A percentile compares a stretch with the other conserved stretches of the same genome.
Evolutionary conservation across 2,113 vertebrate genomes (phyloP).

Genomic region (Ranitomeya imitator): DNA sequence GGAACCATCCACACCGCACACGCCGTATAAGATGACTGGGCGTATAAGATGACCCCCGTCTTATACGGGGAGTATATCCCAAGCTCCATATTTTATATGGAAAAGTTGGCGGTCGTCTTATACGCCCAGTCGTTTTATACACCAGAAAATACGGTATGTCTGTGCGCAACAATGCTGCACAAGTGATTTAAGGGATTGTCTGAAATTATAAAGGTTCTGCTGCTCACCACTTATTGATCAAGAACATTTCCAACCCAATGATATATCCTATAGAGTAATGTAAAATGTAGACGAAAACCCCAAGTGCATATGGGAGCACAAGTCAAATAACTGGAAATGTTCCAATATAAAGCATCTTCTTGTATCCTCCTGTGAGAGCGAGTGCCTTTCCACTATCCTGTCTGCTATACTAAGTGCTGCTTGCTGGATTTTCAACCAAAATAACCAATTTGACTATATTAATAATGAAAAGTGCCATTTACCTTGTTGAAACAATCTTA

Average conservation of each 20-base stretch:
- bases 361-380: neutral
- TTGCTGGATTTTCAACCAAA: conserved; percentile 38
- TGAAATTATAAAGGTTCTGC: neutral
- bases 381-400: conserved; percentile 39
- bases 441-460: conserved; percentile 7
- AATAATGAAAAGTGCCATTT: conserved; percentile 46
- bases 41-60: too few species aligned
- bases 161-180: neutral
- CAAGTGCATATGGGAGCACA: neutral
- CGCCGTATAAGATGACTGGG: too few species aligned
- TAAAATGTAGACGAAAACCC: too few species aligned
- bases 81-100: too few species aligned
- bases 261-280: neutral
- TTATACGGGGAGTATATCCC: too few species aligned
- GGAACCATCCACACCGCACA: too few species aligned
- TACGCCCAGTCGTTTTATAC: too few species aligned
- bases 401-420: conserved; percentile 33
- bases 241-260: too few species aligned
- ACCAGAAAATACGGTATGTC: too few species aligned
- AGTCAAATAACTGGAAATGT: neutral
- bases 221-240: neutral
- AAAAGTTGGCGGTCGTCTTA: too few species aligned
- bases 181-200: neutral
- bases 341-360: neutral
- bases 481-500: conserved; percentile 26